Conservation (phyloP, 2,113 vertebrate genomes). For the Tupaia tana region DNA sequence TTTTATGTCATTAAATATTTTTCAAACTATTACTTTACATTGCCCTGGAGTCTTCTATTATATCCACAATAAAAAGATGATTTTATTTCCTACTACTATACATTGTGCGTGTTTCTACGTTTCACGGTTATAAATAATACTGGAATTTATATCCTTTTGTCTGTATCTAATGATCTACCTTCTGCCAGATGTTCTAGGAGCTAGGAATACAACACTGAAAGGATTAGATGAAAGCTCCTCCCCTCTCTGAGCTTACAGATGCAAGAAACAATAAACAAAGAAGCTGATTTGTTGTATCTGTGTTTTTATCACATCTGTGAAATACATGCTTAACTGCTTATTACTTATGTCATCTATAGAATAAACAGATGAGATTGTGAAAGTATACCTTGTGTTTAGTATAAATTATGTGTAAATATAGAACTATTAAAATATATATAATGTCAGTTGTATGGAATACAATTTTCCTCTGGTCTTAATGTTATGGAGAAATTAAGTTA, state of each 20-base stretch:
- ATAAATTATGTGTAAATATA: background rate
- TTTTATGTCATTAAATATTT: background rate
- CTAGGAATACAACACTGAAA: background rate
- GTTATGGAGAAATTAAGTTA: background rate
- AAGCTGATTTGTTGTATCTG: background rate
- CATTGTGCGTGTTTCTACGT: background rate
- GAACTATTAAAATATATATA: too few species aligned
- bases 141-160: background rate
- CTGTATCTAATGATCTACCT: background rate
- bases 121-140: background rate
- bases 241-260: background rate
- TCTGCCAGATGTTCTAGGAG: background rate
- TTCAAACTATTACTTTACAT: background rate
- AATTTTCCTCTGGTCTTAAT: background rate
- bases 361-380: background rate
- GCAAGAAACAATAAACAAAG: background rate
- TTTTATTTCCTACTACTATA: background rate
- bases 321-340: background rate
- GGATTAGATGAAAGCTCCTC: background rate
- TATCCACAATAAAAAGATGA: background rate
- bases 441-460: background rate
- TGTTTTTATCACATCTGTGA: background rate
- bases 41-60: background rate
- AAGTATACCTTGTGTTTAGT: background rate
- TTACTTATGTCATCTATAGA: background rate